Evolutionary conservation across 2,888 invertebrate species (phyloP).

Genomic region (Caenorhabditis becei): DNA sequence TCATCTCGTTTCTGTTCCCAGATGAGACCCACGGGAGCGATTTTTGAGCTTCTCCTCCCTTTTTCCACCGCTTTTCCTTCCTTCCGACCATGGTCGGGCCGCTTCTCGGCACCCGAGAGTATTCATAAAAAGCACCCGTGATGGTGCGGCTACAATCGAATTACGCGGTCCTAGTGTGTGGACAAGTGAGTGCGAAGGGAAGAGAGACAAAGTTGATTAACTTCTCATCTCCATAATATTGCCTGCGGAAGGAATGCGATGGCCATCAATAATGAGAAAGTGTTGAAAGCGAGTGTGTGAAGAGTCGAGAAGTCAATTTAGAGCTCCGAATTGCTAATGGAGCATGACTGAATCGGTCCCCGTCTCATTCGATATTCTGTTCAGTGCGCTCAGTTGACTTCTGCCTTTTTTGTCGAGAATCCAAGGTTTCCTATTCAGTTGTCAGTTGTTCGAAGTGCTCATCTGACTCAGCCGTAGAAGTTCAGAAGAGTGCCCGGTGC

Average conservation of each 20-base stretch:
- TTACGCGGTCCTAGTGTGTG: conserved; percentile 19
- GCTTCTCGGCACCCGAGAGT: conserved; percentile 10
- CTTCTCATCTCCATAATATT: conserved; percentile 61
- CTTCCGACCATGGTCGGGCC: not conserved
- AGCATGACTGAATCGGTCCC: conserved; percentile 38
- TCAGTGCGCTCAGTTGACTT: not conserved
- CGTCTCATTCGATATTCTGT: conserved; percentile 41
- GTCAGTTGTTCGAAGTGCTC: too few relatives aligned
- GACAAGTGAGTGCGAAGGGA: conserved; percentile 10
- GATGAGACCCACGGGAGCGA: conserved; percentile 44
- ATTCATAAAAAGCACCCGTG: conserved; percentile 29
- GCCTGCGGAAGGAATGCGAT: conserved; percentile 23
- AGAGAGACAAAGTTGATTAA: conserved; percentile 58
- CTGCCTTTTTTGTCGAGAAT: not conserved
- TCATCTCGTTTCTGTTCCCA: conserved; percentile 36
- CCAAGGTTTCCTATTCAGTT: too few relatives aligned
- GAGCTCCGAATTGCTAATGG: conserved; percentile 52
- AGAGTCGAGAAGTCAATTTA: conserved; percentile 39
- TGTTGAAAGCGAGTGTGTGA: conserved; percentile 18
- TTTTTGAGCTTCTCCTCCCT: conserved; percentile 20
- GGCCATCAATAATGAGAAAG: conserved; percentile 43
- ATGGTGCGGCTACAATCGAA: conserved; percentile 35
- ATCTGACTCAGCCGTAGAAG: too few relatives aligned
- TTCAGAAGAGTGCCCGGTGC: too few relatives aligned
- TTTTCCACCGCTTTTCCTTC: conserved; percentile 14